phyloP scores from a whole-genome alignment of 2,797 vertebrate species.

The Phyllotis vaccarum region DNA sequence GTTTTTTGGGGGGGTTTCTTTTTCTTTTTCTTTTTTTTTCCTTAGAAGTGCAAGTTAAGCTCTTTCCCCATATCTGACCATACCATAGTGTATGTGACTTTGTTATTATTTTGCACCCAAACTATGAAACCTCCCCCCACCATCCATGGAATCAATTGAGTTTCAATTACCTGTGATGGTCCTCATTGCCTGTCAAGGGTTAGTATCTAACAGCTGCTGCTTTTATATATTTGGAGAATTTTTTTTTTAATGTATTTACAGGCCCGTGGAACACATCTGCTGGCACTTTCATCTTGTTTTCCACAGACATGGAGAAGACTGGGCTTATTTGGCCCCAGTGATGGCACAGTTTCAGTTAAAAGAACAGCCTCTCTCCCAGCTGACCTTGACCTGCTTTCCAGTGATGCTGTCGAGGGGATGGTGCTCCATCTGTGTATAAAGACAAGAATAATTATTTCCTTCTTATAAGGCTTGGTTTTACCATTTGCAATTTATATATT shows the following conservation, averaged over 20 bases:
- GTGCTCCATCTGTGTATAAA: not conserved
- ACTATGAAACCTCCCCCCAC: not conserved
- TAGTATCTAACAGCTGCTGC: not conserved
- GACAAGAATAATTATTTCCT: not conserved
- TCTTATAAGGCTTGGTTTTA: not conserved
- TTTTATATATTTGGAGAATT: not conserved
- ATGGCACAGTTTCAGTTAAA: not conserved
- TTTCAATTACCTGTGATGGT: not conserved
- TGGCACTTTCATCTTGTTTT: not conserved
- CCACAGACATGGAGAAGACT: not conserved
- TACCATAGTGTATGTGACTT: accelerated
- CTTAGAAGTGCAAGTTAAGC: not conserved
- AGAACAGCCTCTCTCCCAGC: not conserved
- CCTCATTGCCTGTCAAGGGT: not conserved
- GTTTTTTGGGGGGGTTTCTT: no score
- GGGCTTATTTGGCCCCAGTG: not conserved
- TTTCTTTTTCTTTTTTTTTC: not conserved
- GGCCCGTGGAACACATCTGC: not conserved
- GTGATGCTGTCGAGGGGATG: not conserved
- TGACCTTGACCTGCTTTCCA: not conserved
- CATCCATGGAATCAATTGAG: not conserved
- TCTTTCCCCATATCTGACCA: no score
- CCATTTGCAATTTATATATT: slow-evolving; percentile 44
- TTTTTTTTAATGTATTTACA: not conserved
- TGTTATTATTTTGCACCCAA: not conserved